Evolutionary conservation across 2,797 vertebrate genomes (phyloP), one percentile per base, ranked within the genome.

Genomic region (Spatula versicolor): DNA sequence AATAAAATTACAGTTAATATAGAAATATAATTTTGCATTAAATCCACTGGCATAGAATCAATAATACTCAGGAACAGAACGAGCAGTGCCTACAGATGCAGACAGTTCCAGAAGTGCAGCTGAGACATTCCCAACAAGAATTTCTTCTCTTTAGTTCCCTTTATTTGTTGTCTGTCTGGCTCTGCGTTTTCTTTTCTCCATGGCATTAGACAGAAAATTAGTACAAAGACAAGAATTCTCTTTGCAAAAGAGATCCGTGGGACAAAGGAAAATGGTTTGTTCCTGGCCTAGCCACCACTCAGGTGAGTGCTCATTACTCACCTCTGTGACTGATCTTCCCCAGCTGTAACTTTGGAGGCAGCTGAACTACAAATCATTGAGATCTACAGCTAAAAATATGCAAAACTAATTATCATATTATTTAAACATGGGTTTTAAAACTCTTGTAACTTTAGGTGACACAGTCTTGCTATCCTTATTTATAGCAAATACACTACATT

Each of bases 161-260:
- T 91, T 93, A 84, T 94, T 97, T 96, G 56, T 85, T 86, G 63
- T 88, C 90, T 85, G 63, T 88, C 89, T 83, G 59, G 54, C 67
- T 93, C 59, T 96, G 88, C 77, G 45, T 81, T 96, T 74, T 90
- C 77, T 96, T 74, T 90, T 67, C 83, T 84, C 62, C 25, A 2
- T 74, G 77, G 92, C 88, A 95, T 96, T 94, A 97, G 66, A 75
- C 50, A 54, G 5, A 78, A 90, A 95, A 97, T 92, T 96, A 96
- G 92, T 86, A 88, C 83, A 91, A 92, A 93, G 82, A 81, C 69
- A 37, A 84, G 88, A 96, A 75, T 10, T 73, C 15, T 94, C 45
- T 69, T 91, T 17, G 69, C 62, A 88, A 85, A 74, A 68, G 76
- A 83, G 22, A 20, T n/a, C 66, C 33, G 4, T 74, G 37, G 71